phyloP scores from a whole-genome alignment of 2,888 invertebrate genomes.

The Muschampia plurimacula region DNA sequence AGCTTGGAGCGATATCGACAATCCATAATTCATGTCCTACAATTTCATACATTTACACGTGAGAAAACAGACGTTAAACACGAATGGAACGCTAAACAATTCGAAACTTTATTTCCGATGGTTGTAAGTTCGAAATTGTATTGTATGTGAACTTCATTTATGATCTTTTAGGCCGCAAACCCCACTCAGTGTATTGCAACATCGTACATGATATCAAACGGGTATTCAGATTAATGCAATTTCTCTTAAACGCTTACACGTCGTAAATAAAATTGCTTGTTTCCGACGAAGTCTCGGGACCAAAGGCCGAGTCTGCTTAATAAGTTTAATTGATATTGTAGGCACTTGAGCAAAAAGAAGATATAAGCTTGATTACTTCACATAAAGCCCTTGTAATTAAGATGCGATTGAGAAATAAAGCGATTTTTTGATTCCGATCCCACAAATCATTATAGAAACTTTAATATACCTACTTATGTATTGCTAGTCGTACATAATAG shows the following conservation, averaged over 20 bases:
- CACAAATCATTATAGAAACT: background rate
- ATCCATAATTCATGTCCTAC: slow-evolving; percentile 86
- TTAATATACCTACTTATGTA: background rate
- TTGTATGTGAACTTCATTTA: slow-evolving; percentile 53
- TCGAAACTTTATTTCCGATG: slow-evolving; percentile 59
- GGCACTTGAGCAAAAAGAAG: slow-evolving; percentile 58
- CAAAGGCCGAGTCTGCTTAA: slow-evolving; percentile 68
- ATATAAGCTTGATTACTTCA: slow-evolving; percentile 53
- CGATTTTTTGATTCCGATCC: slow-evolving; percentile 38
- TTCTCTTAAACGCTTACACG: slow-evolving; percentile 86
- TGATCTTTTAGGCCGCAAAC: slow-evolving; percentile 51
- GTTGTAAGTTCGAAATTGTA: slow-evolving; percentile 55
- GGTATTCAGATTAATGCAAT: slow-evolving; percentile 86
- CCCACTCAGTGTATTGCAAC: slow-evolving; percentile 80
- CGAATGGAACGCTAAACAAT: slow-evolving; percentile 55
- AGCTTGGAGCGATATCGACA: slow-evolving; percentile 86
- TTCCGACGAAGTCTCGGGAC: slow-evolving; percentile 63
- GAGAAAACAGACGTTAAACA: slow-evolving; percentile 59
- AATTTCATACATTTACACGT: slow-evolving; percentile 80
- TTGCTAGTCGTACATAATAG: background rate
- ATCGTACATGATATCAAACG: slow-evolving; percentile 84
- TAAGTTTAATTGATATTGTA: slow-evolving; percentile 73
- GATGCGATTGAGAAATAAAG: slow-evolving; percentile 47
- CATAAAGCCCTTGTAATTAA: slow-evolving; percentile 49
- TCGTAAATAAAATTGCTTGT: slow-evolving; percentile 85